Percentiles rank a stretch among this genome's conserved stretches.
Conservation (phyloP, 2,888 invertebrate genomes). For the Sisyra terminalis region DNA sequence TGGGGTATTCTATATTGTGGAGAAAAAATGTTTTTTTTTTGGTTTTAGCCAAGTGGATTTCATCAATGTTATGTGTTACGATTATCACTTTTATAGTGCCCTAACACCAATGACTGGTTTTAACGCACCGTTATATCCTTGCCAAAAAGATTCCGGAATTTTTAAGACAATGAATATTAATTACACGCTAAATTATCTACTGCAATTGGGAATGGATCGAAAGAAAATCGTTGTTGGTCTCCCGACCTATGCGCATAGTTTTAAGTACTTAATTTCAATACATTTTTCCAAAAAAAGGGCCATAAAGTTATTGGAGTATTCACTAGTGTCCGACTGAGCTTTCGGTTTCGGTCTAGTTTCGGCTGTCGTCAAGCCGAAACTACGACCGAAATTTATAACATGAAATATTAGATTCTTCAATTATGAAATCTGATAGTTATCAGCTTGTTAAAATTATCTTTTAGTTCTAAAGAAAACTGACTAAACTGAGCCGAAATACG, state of each 20-base stretch:
- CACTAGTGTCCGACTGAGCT: too few relatives aligned
- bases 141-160: conserved; percentile 40
- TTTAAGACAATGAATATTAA: conserved; percentile 63
- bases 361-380: too few relatives aligned
- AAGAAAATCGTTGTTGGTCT: conserved; percentile 70
- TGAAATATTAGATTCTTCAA: too few relatives aligned
- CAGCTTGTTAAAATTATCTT: too few relatives aligned
- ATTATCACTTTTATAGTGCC: conserved; percentile 64
- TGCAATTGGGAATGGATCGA: conserved; percentile 52
- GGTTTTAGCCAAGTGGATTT: conserved; percentile 53
- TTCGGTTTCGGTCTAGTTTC: too few relatives aligned
- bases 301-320: too few relatives aligned
- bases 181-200: conserved; percentile 65
- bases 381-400: too few relatives aligned
- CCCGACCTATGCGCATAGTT: conserved; percentile 77
- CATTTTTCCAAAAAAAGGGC: too few relatives aligned
- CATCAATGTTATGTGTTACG: conserved; percentile 84
- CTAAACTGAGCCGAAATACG: too few relatives aligned
- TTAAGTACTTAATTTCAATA: conserved; percentile 34
- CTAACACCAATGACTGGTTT: conserved; percentile 68
- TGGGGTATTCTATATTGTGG: neutral
- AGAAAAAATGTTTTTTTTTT: conserved; percentile 6
- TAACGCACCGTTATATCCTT: conserved; percentile 63
- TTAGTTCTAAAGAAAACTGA: too few relatives aligned
- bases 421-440: too few relatives aligned